These are phyloP conservation scores for Paracanthobrama guichenoti DNA, from an alignment of 2,113 vertebrate species.

Conservation along the genomic window DNA sequence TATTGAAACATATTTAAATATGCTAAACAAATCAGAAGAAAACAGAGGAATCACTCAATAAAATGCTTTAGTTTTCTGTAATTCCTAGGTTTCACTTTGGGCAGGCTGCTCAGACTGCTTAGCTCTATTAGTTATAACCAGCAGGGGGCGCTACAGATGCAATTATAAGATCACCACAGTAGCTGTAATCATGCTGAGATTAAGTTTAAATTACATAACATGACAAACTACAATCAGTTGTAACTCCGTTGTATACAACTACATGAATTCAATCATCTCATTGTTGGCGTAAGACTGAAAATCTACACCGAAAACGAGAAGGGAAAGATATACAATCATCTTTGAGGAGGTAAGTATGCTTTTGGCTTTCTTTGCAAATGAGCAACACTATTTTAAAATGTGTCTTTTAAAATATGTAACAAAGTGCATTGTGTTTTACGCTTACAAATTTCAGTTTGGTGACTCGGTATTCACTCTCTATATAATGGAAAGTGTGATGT, in stretches of 20 bases:
- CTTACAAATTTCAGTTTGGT: neutral
- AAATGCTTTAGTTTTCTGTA: neutral
- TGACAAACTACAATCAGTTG: neutral
- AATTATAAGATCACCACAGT: neutral
- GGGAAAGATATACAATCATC: neutral
- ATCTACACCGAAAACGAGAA: neutral
- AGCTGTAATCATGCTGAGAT: neutral
- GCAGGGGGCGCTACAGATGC: neutral
- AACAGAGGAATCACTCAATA: neutral
- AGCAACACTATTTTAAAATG: neutral
- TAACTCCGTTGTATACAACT: neutral
- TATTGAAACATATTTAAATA: neutral
- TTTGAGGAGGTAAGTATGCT: neutral
- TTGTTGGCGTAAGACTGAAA: neutral
- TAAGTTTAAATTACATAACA: neutral
- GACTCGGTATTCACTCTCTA: too few species aligned
- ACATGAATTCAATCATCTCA: neutral
- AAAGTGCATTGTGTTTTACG: neutral
- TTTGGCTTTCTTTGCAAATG: neutral
- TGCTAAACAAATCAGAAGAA: neutral
- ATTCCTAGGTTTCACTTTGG: neutral
- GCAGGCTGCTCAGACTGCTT: neutral
- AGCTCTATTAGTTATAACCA: neutral
- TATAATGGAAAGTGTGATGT: too few species aligned
- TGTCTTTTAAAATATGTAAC: neutral